Evolutionary conservation across 2,113 vertebrate species (phyloP).

Genomic region (Planiliza haematocheilus): DNA sequence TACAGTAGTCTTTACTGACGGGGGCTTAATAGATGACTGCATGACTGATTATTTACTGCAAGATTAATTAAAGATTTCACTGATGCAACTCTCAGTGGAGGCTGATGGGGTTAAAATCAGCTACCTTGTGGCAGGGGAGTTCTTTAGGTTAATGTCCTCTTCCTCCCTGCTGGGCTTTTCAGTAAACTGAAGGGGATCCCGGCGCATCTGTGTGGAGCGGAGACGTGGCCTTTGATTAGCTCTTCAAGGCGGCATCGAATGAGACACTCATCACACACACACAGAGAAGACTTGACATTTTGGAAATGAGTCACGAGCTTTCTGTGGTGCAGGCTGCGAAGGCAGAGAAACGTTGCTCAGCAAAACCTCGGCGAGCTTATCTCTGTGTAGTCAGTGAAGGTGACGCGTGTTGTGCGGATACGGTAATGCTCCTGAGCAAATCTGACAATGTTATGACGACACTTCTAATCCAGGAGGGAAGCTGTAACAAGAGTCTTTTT

Average conservation of each 20-base stretch:
- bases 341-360: conserved; percentile 35
- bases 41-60: conserved; percentile 5
- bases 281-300: conserved; percentile 36
- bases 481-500: not conserved
- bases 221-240: conserved; percentile 29
- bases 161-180: not conserved
- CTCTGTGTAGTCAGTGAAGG: not conserved
- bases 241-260: conserved; percentile 29
- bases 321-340: conserved; percentile 28
- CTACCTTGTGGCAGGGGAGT: not conserved
- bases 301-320: conserved; percentile 58
- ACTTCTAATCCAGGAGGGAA: conserved; percentile 10
- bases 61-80: conserved; percentile 6
- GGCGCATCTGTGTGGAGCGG: conserved; percentile 14
- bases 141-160: not conserved
- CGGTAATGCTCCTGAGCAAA: conserved; percentile 17
- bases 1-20: not conserved
- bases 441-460: conserved; percentile 1
- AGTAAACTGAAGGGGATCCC: conserved; percentile 18
- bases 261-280: conserved; percentile 15
- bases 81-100: not conserved
- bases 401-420: not conserved
- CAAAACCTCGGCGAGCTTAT: conserved; percentile 16
- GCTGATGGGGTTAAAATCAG: not conserved
- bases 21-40: not conserved